Evolutionary conservation across 1,140 invertebrate genomes (phyloP).

Genomic region (Globodera rostochiensis): DNA sequence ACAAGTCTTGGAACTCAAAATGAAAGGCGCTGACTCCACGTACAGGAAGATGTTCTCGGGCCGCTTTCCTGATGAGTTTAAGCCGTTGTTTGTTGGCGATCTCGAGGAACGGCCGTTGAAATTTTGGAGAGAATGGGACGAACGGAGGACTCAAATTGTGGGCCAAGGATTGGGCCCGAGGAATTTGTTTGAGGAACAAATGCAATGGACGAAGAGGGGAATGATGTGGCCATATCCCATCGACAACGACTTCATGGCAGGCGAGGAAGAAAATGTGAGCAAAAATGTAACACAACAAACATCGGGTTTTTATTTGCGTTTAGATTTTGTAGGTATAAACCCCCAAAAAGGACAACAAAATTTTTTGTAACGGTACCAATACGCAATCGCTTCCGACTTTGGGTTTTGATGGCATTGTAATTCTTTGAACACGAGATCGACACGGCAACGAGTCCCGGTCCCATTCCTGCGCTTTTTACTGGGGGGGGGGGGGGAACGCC

Average conservation of each 20-base stretch:
- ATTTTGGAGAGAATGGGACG: conserved; percentile 41
- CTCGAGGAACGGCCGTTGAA: conserved; percentile 6
- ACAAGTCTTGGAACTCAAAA: background rate
- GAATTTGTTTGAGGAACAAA: conserved; percentile 89
- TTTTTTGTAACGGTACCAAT: too few species aligned
- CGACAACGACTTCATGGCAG: conserved; percentile 79
- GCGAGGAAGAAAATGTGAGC: conserved; percentile 48
- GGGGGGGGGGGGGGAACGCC: too few species aligned
- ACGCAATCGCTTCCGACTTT: too few species aligned
- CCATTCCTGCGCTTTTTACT: too few species aligned
- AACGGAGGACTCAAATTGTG: conserved; percentile 22
- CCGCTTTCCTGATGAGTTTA: background rate
- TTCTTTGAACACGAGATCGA: too few species aligned
- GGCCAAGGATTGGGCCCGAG: conserved; percentile 69
- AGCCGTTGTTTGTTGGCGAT: conserved; percentile 18
- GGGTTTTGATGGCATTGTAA: too few species aligned
- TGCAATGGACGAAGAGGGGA: conserved; percentile 87
- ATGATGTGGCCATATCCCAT: conserved; percentile 97
- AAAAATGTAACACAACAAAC: too few species aligned
- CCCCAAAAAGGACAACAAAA: conserved; percentile 57
- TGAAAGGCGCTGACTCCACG: background rate
- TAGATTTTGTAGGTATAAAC: conserved; percentile 10
- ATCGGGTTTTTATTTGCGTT: too few species aligned
- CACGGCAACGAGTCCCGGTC: too few species aligned
- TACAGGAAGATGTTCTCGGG: conserved; percentile 4